Evolutionary conservation across 2,797 vertebrate species (phyloP).

Genomic region (Lutjanus campechanus): DNA sequence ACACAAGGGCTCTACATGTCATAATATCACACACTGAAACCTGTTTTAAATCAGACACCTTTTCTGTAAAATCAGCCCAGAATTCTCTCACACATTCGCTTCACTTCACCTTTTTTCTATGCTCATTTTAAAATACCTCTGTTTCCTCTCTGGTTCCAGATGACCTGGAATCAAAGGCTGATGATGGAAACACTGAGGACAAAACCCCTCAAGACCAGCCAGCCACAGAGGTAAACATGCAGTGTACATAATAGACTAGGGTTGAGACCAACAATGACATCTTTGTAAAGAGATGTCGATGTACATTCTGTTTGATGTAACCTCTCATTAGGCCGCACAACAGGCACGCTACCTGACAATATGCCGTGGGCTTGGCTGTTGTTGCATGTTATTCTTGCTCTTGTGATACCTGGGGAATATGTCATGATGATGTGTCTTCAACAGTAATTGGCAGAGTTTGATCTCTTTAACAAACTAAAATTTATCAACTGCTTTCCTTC

Average conservation of each 20-base stretch:
- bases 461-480: background rate
- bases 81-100: background rate
- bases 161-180: conserved; percentile 66
- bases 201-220: conserved; percentile 52
- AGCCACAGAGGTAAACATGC: conserved; percentile 62
- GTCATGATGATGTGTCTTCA: background rate
- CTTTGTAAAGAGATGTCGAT: background rate
- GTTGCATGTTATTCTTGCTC: background rate
- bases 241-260: background rate
- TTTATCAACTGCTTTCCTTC: background rate
- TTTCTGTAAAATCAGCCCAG: background rate
- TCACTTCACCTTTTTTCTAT: background rate
- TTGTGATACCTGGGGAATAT: background rate
- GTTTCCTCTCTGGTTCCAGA: conserved; percentile 58
- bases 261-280: background rate
- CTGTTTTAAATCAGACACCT: background rate
- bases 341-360: background rate
- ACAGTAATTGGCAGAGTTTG: background rate
- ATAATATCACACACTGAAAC: background rate
- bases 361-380: background rate
- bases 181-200: conserved; percentile 52
- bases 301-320: background rate
- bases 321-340: background rate
- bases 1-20: background rate
- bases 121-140: background rate